Evolutionary conservation across 92 coral and sea anemone species (phyloP), one percentile per base, ranked within the genome.

Genomic region (Zoanthus sociatus): DNA sequence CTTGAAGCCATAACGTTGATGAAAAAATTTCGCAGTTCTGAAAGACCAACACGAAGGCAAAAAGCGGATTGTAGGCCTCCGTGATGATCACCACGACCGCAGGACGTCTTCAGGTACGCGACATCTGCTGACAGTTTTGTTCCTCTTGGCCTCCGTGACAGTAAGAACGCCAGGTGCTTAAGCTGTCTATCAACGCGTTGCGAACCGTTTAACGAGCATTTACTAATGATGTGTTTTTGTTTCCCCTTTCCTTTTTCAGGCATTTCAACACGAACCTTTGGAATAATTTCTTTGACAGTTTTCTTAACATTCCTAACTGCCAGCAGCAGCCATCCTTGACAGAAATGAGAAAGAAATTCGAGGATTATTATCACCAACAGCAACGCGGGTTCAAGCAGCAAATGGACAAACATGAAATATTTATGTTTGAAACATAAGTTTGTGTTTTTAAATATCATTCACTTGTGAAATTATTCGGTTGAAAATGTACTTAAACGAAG

Each of bases 241-340:
- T 53, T 45, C 83, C 76, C 8, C 87, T 50, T 37, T 37, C 8
- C 87, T 50, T 37, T 37, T 37, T 4, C 42, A 96, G 98, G 78
- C 83, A 86, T 8, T 94, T 93, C 95, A 87, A 92, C 48, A 46
- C 69, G 68, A 71, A 53, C 14, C 87, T 96, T 16, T 96, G 99
- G 99, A 86, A 48, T 18, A 89, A 87, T 66, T 86, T 96, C 68
- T 96, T 96, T 76, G 97, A 92, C 79, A 63, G 88, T 26, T 87
- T 96, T 44, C 91, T 96, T 0, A 96, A 96, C 85, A 78, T 86
- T 9, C 93, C 94, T 20, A 90, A 90, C 78, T 89, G 92, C 56
- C 73, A 55, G 14, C 89, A 95, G 76, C 90, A 86, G 73, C 94
- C 97, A 2, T 92, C 98, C 12, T 82, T 95, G 37, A 76, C 87